These are phyloP conservation scores for Neuroterus valhalla DNA, from an alignment of 1,140 invertebrate genomes.

Conservation along the genomic window DNA sequence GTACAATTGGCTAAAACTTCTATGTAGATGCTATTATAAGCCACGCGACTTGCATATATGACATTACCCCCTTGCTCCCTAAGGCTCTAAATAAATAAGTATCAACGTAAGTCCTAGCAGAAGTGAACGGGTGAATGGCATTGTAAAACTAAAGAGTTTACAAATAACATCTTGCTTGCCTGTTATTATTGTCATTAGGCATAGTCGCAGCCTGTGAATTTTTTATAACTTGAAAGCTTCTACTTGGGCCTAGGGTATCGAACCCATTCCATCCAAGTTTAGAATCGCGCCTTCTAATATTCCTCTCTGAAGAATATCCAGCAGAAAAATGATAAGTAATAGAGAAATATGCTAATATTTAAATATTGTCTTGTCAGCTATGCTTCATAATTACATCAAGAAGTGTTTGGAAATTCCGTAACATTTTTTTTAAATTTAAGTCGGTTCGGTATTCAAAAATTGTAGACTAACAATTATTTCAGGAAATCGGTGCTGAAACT, in stretches of 20 bases:
- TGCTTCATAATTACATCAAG: too few species aligned
- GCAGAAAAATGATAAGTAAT: not conserved
- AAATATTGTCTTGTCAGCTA: too few species aligned
- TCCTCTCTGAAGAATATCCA: not conserved
- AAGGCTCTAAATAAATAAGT: slow-evolving; percentile 19
- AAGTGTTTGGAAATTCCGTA: too few species aligned
- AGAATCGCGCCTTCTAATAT: not conserved
- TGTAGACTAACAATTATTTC: too few species aligned
- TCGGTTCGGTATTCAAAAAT: too few species aligned
- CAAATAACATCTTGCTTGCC: not conserved
- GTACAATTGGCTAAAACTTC: too few species aligned
- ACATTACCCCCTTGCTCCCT: not conserved
- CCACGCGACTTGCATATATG: not conserved
- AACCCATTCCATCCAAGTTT: not conserved
- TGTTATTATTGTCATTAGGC: slow-evolving; percentile 16
- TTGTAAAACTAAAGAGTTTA: slow-evolving; percentile 14
- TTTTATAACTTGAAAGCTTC: slow-evolving; percentile 2
- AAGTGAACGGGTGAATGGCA: slow-evolving; percentile 29
- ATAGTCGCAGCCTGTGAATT: slow-evolving; percentile 12
- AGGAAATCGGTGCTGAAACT: too few species aligned
- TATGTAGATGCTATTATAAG: not conserved
- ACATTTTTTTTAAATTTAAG: too few species aligned
- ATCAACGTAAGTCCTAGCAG: slow-evolving; percentile 12
- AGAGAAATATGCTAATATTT: too few species aligned
- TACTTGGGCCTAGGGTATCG: not conserved